A percentile compares a stretch with the other conserved stretches of the same genome.
Evolutionary conservation across 2,888 invertebrate genomes (phyloP).

Genomic region (Galerucella calmariensis): DNA sequence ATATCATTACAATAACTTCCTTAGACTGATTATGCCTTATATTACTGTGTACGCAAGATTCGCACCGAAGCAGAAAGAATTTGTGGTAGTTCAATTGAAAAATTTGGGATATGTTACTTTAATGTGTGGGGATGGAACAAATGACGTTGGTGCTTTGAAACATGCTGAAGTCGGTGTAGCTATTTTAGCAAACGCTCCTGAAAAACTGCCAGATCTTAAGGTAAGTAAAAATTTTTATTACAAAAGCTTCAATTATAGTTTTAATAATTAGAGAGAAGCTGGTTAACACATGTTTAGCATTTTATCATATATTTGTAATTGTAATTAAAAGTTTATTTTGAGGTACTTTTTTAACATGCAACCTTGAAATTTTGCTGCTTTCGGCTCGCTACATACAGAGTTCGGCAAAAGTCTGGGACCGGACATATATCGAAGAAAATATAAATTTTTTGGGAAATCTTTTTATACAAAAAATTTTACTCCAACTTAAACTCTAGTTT

Average conservation of each 20-base stretch:
- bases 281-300: too few relatives aligned
- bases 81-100: conserved; percentile 90
- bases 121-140: conserved; percentile 99
- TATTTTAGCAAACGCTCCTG: conserved; percentile 85
- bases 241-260: not conserved
- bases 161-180: conserved; percentile 98
- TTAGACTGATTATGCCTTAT: conserved; percentile 82
- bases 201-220: conserved; percentile 65
- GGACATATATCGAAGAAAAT: too few relatives aligned
- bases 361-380: too few relatives aligned
- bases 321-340: too few relatives aligned
- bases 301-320: too few relatives aligned
- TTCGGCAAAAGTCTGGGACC: too few relatives aligned
- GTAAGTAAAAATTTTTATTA: conserved; percentile 38
- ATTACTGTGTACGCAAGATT: conserved; percentile 95
- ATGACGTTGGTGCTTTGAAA: conserved; percentile 98
- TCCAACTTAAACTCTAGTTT: too few relatives aligned
- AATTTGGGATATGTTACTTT: conserved; percentile 88
- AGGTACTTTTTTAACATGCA: too few relatives aligned
- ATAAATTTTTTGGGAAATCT: too few relatives aligned
- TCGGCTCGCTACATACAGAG: too few relatives aligned
- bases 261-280: too few relatives aligned
- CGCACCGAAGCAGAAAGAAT: conserved; percentile 99
- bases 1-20: conserved; percentile 71
- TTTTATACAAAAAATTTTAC: too few relatives aligned